Base-by-base conservation (phyloP, 2,797 vertebrate species). In the Alosa sapidissima region DNA sequence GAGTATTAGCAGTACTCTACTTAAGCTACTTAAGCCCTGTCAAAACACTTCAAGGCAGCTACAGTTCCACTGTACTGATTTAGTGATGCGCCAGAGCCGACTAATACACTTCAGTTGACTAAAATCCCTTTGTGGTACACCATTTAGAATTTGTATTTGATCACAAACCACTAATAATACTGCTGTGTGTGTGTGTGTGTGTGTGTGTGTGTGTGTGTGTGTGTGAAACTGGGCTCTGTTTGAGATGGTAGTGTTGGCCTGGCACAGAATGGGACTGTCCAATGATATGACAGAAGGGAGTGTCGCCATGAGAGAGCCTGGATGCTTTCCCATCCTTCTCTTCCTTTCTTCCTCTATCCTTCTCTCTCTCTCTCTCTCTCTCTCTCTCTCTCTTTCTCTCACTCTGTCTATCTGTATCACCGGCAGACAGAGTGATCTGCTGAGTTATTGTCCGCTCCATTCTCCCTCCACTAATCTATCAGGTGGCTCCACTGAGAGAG, bases 401-500 rank as follows among this genome's bases (percentile, higher is more conserved):
- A 10, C 8, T 65, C 60, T 65, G 1, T 65, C n/a, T 24, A 1
- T 65, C 60, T 51, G 2, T 51, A 9, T 51, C 49, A 1, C 10
- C 14, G 1, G 19, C 54, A 58, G 54, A 24, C 21, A 5, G 24
- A 72, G 65, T 72, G 24, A 36, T 33, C 2, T 33, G 11, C 65
- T 36, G n/a, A 62, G 60, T 36, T 2, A 36, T 33, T 33, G 65
- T 72, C 33, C 9, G 36, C 28, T 33, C 65, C 28, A 10, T 72
- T 72, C 21, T 72, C 14, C 49, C 5, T 84, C 49, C 62, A 36
- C 62, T 45, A 41, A 55, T 78, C 85, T 85, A 82, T 81, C 41
- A 49, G 72, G 72, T 85, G 51, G 58, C 55, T 72, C 68, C 2
- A 72, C 28, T 41, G 65, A 33, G 24, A 72, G 24, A 72, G 68